Evolutionary conservation across 2,797 vertebrate species (phyloP).

Genomic region (Lophotriccus pileatus): DNA sequence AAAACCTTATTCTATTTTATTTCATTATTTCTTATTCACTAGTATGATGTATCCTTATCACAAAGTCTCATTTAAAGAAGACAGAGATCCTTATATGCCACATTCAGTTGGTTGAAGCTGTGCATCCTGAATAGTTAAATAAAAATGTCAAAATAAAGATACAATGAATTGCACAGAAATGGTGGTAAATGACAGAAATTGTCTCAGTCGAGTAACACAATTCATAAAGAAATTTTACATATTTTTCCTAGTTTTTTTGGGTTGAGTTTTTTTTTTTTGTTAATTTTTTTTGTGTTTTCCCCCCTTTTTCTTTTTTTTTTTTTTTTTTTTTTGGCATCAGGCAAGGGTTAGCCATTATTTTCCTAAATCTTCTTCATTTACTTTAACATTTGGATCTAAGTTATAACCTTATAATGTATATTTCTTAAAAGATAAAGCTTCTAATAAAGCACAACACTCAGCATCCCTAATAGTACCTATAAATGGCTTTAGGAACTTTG

Average conservation of each 20-base stretch:
- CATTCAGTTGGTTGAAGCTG: neutral
- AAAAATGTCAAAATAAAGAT: neutral
- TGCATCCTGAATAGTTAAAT: neutral
- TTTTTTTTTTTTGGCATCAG: neutral
- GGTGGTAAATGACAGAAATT: neutral
- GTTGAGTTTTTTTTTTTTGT: too few relatives aligned
- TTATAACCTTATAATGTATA: neutral
- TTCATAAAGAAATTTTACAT: neutral
- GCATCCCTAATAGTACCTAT: neutral
- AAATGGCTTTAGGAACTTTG: neutral
- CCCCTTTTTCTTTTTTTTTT: too few relatives aligned
- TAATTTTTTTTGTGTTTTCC: too few relatives aligned
- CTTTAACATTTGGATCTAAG: neutral
- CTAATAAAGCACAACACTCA: neutral
- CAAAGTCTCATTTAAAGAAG: neutral
- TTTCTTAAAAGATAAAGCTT: neutral
- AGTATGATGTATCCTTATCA: neutral
- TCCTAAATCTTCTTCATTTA: neutral
- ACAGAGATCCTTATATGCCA: neutral
- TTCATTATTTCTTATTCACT: neutral
- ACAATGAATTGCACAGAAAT: neutral
- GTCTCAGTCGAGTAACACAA: neutral
- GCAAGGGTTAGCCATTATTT: neutral
- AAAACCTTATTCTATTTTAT: neutral
- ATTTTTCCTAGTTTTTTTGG: neutral